Conservation (phyloP, 2,888 invertebrate genomes). For the Drosophila formosana region DNA sequence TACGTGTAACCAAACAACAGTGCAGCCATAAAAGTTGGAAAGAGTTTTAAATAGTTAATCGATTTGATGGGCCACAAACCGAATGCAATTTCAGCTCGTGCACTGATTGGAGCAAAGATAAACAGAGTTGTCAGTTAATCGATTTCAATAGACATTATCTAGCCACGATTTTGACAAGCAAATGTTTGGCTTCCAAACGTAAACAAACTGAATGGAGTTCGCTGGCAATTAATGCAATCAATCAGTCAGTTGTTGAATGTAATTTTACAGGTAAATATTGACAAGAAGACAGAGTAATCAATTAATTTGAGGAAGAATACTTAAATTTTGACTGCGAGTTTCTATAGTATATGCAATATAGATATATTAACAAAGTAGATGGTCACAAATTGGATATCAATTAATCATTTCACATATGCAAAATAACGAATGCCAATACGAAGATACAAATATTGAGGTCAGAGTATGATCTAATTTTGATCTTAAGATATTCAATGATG, state of each 20-base stretch:
- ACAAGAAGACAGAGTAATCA: background rate
- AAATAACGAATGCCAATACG: too few relatives aligned
- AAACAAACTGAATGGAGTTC: background rate
- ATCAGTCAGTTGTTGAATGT: background rate
- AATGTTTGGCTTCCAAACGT: background rate
- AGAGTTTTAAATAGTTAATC: background rate
- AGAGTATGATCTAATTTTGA: too few relatives aligned
- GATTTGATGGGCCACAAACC: background rate
- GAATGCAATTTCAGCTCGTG: background rate
- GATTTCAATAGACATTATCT: background rate
- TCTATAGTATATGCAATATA: too few relatives aligned
- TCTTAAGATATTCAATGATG: too few relatives aligned
- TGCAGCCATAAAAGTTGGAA: background rate
- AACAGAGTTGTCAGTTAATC: constrained; percentile 6
- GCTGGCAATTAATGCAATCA: background rate
- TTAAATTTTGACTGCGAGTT: too few relatives aligned
- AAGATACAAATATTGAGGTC: too few relatives aligned
- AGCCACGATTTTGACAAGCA: background rate
- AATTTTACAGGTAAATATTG: background rate
- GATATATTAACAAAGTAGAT: too few relatives aligned
- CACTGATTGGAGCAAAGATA: background rate
- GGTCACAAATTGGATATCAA: too few relatives aligned
- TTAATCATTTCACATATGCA: too few relatives aligned
- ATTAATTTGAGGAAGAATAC: background rate
- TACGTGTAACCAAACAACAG: constrained; percentile 3